Percentiles rank a stretch among this genome's conserved stretches.
phyloP scores from a whole-genome alignment of 2,888 invertebrate genomes.

The Polymixis lichenea region DNA sequence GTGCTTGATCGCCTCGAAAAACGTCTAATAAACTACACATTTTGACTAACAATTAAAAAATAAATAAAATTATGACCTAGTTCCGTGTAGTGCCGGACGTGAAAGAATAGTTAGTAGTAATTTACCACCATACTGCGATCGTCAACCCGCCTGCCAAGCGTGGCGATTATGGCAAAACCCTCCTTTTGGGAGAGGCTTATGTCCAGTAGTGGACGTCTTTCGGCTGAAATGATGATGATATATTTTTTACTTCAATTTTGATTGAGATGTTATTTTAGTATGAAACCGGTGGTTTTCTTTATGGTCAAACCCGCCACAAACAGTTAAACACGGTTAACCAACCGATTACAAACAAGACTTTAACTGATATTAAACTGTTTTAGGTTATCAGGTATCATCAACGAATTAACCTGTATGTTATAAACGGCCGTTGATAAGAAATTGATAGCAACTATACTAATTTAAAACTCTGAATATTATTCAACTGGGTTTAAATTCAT shows the following conservation, averaged over 20 bases:
- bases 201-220: no score
- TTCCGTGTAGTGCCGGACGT: no score
- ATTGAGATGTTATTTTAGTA: neutral
- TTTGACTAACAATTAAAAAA: no score
- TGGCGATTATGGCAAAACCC: no score
- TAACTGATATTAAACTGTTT: conserved; percentile 11
- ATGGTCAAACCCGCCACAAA: neutral
- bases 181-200: no score
- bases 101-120: no score
- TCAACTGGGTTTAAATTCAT: neutral
- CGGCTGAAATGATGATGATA: no score
- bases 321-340: neutral
- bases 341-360: neutral
- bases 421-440: conserved; percentile 28
- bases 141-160: no score
- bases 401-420: conserved; percentile 28
- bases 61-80: no score
- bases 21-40: neutral
- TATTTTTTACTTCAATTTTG: no score
- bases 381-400: conserved; percentile 34
- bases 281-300: neutral
- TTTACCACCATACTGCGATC: no score
- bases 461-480: conserved; percentile 12
- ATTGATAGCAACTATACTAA: neutral
- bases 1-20: neutral